Evolutionary conservation across 1,140 invertebrate genomes (phyloP).

Genomic region (Stenopsyche tienmushanensis): DNA sequence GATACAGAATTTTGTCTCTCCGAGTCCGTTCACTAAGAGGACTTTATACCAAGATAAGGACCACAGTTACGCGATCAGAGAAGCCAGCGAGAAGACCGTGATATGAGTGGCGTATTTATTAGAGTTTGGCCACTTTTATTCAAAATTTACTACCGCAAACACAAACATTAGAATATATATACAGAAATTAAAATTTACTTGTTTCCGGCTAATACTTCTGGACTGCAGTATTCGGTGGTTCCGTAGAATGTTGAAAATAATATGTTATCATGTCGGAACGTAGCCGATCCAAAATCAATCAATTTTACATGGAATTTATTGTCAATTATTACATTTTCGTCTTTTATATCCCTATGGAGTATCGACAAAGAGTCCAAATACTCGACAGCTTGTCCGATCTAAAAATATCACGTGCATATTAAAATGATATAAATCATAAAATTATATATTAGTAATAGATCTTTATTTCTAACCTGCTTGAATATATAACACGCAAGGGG

Average conservation of each 20-base stretch:
- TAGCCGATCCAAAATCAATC: conserved; percentile 78
- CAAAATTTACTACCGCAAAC: no score
- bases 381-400: conserved; percentile 69
- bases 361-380: conserved; percentile 70
- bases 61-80: no score
- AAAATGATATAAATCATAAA: background rate
- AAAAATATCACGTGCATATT: conserved; percentile 30
- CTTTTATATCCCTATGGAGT: conserved; percentile 74
- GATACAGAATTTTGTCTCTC: no score
- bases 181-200: conserved; percentile 55
- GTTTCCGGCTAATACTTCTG: conserved; percentile 73
- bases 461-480: conserved; percentile 64
- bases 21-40: no score
- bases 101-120: no score
- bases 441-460: background rate
- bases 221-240: conserved; percentile 78
- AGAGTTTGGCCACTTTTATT: no score
- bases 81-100: no score
- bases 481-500: conserved; percentile 73
- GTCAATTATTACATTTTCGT: conserved; percentile 77
- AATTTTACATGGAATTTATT: conserved; percentile 73
- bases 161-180: no score
- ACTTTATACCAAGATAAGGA: no score
- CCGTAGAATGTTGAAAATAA: conserved; percentile 76
- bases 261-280: conserved; percentile 63